Conservation (phyloP, 2,888 invertebrate species). For the Eurois occulta region DNA sequence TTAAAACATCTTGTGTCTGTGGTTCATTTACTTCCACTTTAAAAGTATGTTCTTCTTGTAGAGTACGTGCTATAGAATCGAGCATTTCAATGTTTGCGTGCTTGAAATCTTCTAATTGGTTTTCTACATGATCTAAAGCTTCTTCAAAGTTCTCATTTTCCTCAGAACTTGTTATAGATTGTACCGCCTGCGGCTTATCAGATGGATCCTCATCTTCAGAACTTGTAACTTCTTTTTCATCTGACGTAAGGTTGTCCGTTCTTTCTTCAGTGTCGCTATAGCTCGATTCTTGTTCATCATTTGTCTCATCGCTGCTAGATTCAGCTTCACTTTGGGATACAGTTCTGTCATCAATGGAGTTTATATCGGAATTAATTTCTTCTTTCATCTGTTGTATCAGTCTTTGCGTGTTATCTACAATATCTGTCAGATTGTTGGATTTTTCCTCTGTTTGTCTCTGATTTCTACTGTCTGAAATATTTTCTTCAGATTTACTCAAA, state of each 20-base stretch:
- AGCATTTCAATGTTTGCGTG: slow-evolving; percentile 85
- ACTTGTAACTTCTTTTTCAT: slow-evolving; percentile 80
- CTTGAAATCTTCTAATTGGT: slow-evolving; percentile 82
- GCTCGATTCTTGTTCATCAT: slow-evolving; percentile 81
- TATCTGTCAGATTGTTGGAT: slow-evolving; percentile 85
- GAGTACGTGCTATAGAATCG: slow-evolving; percentile 86
- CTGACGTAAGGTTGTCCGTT: slow-evolving; percentile 79
- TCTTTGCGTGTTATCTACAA: slow-evolving; percentile 91
- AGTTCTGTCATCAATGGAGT: slow-evolving; percentile 85
- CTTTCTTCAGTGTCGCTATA: slow-evolving; percentile 86
- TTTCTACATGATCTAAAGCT: slow-evolving; percentile 87
- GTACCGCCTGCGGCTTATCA: slow-evolving; percentile 43
- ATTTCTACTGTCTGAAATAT: slow-evolving; percentile 7
- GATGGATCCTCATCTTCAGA: slow-evolving; percentile 67
- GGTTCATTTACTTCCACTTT: slow-evolving; percentile 72
- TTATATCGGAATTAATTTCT: slow-evolving; percentile 91
- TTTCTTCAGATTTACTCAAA: slow-evolving; percentile 20
- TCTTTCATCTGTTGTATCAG: slow-evolving; percentile 92
- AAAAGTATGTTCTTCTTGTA: slow-evolving; percentile 84
- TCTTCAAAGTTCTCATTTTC: slow-evolving; percentile 88
- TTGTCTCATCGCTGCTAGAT: slow-evolving; percentile 79
- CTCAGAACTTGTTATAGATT: slow-evolving; percentile 84
- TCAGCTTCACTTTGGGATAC: slow-evolving; percentile 88
- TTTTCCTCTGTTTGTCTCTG: slow-evolving; percentile 74
- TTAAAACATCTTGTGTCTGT: slow-evolving; percentile 43